Evolutionary conservation across 2,113 vertebrate species (phyloP).

Genomic region (Struthio camelus): DNA sequence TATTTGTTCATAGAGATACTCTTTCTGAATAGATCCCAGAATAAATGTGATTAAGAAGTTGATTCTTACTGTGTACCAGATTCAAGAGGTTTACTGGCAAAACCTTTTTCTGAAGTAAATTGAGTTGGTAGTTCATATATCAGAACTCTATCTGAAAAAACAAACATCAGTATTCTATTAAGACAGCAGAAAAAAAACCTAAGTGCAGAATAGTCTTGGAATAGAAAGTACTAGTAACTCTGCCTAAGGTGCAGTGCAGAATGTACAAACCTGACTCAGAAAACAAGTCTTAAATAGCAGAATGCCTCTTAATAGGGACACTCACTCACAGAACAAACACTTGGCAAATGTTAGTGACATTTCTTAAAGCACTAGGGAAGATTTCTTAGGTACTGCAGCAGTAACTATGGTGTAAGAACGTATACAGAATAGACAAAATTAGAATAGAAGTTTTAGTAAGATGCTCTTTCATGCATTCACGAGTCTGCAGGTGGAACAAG

Average conservation of each 20-base stretch:
- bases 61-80: neutral
- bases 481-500: neutral
- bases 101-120: neutral
- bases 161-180: neutral
- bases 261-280: neutral
- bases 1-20: neutral
- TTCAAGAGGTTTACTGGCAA: neutral
- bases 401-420: neutral
- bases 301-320: no score
- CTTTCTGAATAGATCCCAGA: neutral
- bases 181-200: neutral
- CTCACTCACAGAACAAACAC: neutral
- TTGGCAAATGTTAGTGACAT: neutral
- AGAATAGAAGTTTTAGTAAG: neutral
- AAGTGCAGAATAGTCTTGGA: neutral
- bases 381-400: neutral
- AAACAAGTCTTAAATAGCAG: neutral
- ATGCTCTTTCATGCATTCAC: neutral
- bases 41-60: neutral
- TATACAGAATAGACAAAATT: neutral
- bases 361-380: no score
- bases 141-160: neutral
- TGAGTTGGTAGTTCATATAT: neutral
- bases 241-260: neutral
- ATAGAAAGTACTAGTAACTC: neutral